Evolutionary conservation across 2,113 vertebrate species (phyloP), one percentile per base, ranked within the genome.

Genomic region (Lates calcarifer): DNA sequence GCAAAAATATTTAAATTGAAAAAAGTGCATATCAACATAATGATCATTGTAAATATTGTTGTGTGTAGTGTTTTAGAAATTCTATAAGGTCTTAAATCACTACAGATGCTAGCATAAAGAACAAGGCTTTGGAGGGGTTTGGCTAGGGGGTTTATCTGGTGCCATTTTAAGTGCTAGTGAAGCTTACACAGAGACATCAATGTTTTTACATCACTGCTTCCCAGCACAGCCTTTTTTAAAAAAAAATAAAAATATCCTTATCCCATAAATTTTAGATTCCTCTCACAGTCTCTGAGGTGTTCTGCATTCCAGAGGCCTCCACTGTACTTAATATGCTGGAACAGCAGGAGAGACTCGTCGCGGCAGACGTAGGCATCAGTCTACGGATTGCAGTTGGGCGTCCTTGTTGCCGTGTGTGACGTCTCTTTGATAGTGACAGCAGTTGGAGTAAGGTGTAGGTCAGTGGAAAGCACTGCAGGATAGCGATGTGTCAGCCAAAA

Each of bases 1-100:
- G 88, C 83, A 82, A 90, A 92, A 90, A 91, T 93, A 93, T 95
- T 93, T 93, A 94, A 93, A 93, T 90, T 84, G 47, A 84, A 79
- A 89, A 85, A 88, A 84, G 77, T 89, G 90, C 86, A 87, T 92
- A 94, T 94, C 89, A 91, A 88, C 68, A 84, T 82, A 91, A 82
- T 72, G 85, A 88, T 90, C 83, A 86, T 83, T 94, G 94, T 95
- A 91, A 90, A 94, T 93, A 95, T 86, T 84, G 76, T 88, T 79
- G 86, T 92, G 89, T 90, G 90, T 93, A 92, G 91, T 91, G 89
- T 93, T 90, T 91, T 92, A 86, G 90, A 89, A 88, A 82, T 84
- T 87, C 90, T 84, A 88, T 89, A 91, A 90, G 85, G 88, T 94
- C 90, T 92, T 92, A 85, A 90, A 90, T 90, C 81, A 86, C 85